Conservation (phyloP, 2,797 vertebrate genomes). For the Scyliorhinus canicula region DNA sequence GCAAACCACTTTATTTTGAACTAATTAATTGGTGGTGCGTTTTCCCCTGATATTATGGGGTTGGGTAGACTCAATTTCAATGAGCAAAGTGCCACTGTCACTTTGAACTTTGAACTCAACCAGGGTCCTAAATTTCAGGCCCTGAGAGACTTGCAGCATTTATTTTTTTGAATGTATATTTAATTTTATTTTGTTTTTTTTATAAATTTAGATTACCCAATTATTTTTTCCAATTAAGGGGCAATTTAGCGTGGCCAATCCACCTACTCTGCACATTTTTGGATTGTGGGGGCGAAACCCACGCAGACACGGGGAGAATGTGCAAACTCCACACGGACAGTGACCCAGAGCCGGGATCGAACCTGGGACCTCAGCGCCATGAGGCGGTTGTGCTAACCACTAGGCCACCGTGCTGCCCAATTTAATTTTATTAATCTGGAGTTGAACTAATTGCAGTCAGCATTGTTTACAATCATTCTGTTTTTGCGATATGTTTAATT, state of each 20-base stretch:
- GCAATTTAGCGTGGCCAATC: no score
- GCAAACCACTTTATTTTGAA: not conserved
- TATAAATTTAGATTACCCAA: no score
- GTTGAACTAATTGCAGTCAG: not conserved
- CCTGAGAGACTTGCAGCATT: not conserved
- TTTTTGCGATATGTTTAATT: not conserved
- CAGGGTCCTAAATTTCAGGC: not conserved
- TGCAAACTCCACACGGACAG: no score
- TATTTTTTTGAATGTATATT: constrained; percentile 7
- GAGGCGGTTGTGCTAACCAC: no score
- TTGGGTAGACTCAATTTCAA: not conserved
- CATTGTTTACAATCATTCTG: not conserved
- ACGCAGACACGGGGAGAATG: no score
- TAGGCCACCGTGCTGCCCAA: no score
- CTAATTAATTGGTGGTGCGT: not conserved
- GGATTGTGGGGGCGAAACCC: no score
- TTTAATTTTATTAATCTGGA: not conserved
- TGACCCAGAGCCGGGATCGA: no score
- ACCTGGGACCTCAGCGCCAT: no score
- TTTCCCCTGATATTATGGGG: not conserved
- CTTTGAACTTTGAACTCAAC: not conserved
- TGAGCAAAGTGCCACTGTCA: not conserved
- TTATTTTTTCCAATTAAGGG: no score
- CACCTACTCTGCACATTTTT: no score
- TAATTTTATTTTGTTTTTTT: no score